Percentiles rank a stretch among this genome's conserved stretches.
phyloP scores from a whole-genome alignment of 2,113 vertebrate genomes.

The Sprattus sprattus region DNA sequence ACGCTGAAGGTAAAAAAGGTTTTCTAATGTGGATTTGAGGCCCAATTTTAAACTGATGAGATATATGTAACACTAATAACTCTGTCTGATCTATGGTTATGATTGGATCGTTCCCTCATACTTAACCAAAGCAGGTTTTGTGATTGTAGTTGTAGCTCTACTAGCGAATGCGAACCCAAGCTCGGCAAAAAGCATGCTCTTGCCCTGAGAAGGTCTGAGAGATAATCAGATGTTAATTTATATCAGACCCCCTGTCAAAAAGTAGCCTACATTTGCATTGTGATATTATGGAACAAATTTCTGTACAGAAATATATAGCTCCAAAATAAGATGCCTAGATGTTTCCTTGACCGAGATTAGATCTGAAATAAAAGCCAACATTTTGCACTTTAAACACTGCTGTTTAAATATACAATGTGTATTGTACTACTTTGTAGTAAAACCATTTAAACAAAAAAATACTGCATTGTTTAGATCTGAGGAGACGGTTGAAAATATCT shows the following conservation, averaged over 20 bases:
- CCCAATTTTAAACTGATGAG: slow-evolving; percentile 3
- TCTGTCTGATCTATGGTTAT: neutral
- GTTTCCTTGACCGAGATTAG: neutral
- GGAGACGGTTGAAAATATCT: neutral
- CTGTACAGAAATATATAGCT: neutral
- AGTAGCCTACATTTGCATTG: neutral
- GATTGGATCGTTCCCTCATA: neutral
- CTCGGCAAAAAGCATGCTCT: neutral
- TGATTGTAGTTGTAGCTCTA: neutral
- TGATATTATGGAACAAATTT: neutral
- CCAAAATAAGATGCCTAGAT: neutral
- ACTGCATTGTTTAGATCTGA: neutral
- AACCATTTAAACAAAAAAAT: neutral
- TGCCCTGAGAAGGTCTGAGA: neutral
- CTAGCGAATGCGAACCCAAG: neutral
- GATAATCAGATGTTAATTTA: slow-evolving; percentile 11
- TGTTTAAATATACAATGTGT: neutral
- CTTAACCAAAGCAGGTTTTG: neutral
- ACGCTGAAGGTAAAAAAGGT: neutral
- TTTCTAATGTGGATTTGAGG: neutral
- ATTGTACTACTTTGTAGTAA: neutral
- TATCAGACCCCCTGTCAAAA: neutral
- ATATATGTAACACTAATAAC: neutral
- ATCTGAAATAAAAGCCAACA: neutral
- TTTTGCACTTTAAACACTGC: too few species aligned